These are phyloP conservation scores for Vannuccia rotundouncinata DNA, from an alignment of 2,888 invertebrate species.

Conservation along the genomic window DNA sequence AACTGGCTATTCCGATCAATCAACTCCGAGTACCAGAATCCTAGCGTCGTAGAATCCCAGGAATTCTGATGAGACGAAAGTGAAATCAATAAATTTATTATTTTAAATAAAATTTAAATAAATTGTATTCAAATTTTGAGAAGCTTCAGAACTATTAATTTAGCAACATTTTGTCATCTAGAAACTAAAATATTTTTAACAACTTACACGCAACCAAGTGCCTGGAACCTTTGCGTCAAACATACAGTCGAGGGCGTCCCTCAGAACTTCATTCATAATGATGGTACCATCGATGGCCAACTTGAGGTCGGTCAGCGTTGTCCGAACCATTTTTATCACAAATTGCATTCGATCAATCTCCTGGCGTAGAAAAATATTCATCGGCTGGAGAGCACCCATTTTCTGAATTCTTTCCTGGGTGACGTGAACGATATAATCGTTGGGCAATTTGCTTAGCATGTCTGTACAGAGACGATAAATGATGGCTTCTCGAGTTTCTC, in stretches of 20 bases:
- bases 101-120: slow-evolving; percentile 1
- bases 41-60: slow-evolving; percentile 92
- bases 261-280: slow-evolving; percentile 82
- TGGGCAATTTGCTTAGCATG: slow-evolving; percentile 63
- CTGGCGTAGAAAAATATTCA: slow-evolving; percentile 83
- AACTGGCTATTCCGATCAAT: slow-evolving; percentile 84
- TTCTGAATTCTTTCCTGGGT: slow-evolving; percentile 48
- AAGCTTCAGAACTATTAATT: neutral
- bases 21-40: slow-evolving; percentile 95
- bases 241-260: slow-evolving; percentile 85
- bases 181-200: neutral
- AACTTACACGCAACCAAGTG: slow-evolving; percentile 73
- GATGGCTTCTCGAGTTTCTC: slow-evolving; percentile 83
- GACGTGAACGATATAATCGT: slow-evolving; percentile 3
- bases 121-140: neutral
- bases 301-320: slow-evolving; percentile 78
- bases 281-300: slow-evolving; percentile 93
- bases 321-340: slow-evolving; percentile 71
- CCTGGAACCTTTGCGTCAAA: slow-evolving; percentile 89
- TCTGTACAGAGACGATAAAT: slow-evolving; percentile 85
- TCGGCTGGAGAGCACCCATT: slow-evolving; percentile 84
- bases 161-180: neutral
- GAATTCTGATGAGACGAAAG: slow-evolving; percentile 66
- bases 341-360: slow-evolving; percentile 74
- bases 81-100: neutral